Evolutionary conservation across 2,888 invertebrate species (phyloP).

Genomic region (Lasioglossum figueresi): DNA sequence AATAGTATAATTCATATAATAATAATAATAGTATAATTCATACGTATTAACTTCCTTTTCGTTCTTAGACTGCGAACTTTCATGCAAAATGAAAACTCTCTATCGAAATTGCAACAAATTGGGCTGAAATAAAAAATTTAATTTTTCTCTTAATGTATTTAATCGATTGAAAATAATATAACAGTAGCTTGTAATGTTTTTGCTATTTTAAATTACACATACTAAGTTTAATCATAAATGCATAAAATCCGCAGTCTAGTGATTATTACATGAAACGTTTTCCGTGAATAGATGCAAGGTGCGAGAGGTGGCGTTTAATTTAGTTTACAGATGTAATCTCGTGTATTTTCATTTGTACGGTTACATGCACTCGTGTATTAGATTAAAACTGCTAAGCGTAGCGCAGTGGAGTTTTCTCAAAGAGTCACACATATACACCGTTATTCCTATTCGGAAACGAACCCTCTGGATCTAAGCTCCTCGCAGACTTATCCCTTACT

Average conservation of each 20-base stretch:
- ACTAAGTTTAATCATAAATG: too few species aligned
- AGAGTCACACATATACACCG: slow-evolving; percentile 16
- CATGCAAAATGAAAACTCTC: too few species aligned
- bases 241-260: too few species aligned
- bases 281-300: not conserved
- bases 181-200: too few species aligned
- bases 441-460: slow-evolving; percentile 40
- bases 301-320: not conserved
- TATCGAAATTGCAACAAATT: too few species aligned
- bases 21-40: not conserved
- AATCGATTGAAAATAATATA: too few species aligned
- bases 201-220: too few species aligned
- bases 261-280: not conserved
- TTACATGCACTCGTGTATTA: not conserved
- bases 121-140: too few species aligned
- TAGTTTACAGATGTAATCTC: not conserved
- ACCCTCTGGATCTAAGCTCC: slow-evolving; percentile 7
- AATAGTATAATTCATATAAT: too few species aligned
- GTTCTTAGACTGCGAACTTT: too few species aligned
- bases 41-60: too few species aligned
- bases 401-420: slow-evolving; percentile 8
- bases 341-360: not conserved
- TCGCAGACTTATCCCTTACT: slow-evolving; percentile 32
- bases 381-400: not conserved
- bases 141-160: not conserved